Evolutionary conservation across 37 sponge, comb jelly and placozoan genomes (phyloP).

Genomic region (Hexactinellida sp.): DNA sequence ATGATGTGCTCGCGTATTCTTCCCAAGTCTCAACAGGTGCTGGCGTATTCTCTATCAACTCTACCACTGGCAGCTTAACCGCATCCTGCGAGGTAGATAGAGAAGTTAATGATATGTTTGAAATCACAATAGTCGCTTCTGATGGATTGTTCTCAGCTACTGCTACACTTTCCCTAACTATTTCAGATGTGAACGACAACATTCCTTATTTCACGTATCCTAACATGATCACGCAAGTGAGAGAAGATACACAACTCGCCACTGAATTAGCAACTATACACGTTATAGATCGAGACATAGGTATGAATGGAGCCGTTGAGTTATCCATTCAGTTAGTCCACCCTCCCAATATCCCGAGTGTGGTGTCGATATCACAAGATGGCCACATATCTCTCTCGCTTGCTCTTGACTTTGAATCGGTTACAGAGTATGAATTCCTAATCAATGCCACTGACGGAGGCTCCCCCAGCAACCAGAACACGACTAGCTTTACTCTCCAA

Average conservation of each 20-base stretch:
- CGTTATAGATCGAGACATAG: neutral
- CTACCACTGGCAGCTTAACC: neutral
- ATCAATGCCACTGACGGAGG: slow-evolving; percentile 39
- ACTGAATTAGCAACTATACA: neutral
- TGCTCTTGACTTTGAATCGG: slow-evolving; percentile 32
- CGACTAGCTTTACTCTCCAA: slow-evolving; percentile 27
- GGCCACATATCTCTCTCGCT: slow-evolving; percentile 29
- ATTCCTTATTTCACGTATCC: neutral
- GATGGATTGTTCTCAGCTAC: neutral
- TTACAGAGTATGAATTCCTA: slow-evolving; percentile 10
- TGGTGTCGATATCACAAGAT: slow-evolving; percentile 20
- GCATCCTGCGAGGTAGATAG: neutral
- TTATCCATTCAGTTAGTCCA: neutral
- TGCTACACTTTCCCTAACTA: neutral
- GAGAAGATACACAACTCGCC: neutral
- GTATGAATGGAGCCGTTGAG: neutral
- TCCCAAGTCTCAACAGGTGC: neutral
- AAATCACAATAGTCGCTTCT: neutral
- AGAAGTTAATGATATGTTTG: neutral
- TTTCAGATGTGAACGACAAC: neutral
- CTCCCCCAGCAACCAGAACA: neutral
- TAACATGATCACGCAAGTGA: neutral
- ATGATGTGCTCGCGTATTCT: neutral
- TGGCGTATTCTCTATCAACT: neutral
- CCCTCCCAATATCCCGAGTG: neutral